Evolutionary conservation across 2,797 vertebrate species (phyloP), one percentile per base, ranked within the genome.

Genomic region (Poeciliopsis gracilis): DNA sequence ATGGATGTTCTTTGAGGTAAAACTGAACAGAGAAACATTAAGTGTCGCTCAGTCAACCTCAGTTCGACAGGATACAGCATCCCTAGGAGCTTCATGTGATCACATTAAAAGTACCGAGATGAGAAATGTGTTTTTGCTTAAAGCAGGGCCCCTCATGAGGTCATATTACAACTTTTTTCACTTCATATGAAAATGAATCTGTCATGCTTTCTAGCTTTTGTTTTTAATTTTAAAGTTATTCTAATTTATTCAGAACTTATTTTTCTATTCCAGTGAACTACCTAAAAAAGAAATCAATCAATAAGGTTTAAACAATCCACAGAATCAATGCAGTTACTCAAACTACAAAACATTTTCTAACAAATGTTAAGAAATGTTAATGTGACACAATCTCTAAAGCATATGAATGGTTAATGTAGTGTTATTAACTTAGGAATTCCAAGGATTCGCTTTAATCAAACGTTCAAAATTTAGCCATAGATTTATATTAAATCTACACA

Each of bases 1-100:
- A 78, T 79, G 63, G 73, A 75, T 46, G 45, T 16, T n/a, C 12
- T 69, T 23, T 70, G 25, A 3, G 76, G 85, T 59, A 61, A 55
- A 43, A 5, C 67, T 63, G 83, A 5, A 57, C 80, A 47, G 45
- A 79, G 28, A 77, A 57, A 30, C 11, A 72, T 41, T 33, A 5
- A 33, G 20, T 41, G 73, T 76, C 28, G 11, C 51, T 75, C 25
- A 80, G 6, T 45, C 23, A 55, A 43, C n/a, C 6, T 72, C 2
- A n/a, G 13, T 25, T 49, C 4, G 30, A 16, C 36, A 43, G 77
- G 46, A 73, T 10, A 30, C 13, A 45, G 69, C 46, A 23, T 72
- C 69, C 77, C n/a, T 43, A 28, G 49, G 51, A 55, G 46, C 69
- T n/a, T 18, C 10, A 23, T 66, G 45, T 61, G 45, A 72, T 57